Evolutionary conservation across 2,113 vertebrate genomes (phyloP), one percentile per base, ranked within the genome.

Genomic region (Eclectus roratus): DNA sequence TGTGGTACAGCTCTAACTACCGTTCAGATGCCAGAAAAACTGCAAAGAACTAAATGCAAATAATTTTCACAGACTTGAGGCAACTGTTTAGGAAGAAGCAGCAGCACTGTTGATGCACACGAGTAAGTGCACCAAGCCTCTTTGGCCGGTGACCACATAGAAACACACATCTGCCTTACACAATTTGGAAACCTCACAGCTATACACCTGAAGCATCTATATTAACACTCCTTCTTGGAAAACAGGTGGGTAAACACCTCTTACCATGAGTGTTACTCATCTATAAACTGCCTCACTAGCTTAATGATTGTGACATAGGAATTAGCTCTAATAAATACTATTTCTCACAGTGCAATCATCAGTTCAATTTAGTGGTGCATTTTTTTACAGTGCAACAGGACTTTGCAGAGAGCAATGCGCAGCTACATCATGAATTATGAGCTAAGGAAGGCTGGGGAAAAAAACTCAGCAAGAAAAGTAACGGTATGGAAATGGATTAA

Each of bases 81-180:
- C 11, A 73, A 13, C 17, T 35, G 5, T 33, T 84, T 4, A 53
- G 31, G 31, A 37, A 77, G 53, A 46, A 71, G 24, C 29, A 88
- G 39, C 55, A 64, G 21, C 35, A 15, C 17, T 44, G 27, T 7
- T 63, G 37, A 49, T 53, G 17, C 27, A 19, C 17, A 3, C 19
- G 13, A 7, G 6, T 17, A 43, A 55, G 12, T 41, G 20, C 33
- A 39, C 11, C 50, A 61, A 61, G 20, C 17, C 29, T 13, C 52
- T 14, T 7, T 58, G 66, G n/a, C 37, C 0, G 1, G 19, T 37
- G 28, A 41, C 17, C 31, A 19, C 21, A 9, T 0, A 68, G n/a
- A 63, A 79, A 31, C 43, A 44, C 50, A 46, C 9, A 35, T 12
- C 17, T 41, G 17, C 46, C 44, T 61, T 28, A 44, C 9, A 49